Base-by-base conservation (phyloP, 2,113 vertebrate genomes). In the Rynchops niger region DNA sequence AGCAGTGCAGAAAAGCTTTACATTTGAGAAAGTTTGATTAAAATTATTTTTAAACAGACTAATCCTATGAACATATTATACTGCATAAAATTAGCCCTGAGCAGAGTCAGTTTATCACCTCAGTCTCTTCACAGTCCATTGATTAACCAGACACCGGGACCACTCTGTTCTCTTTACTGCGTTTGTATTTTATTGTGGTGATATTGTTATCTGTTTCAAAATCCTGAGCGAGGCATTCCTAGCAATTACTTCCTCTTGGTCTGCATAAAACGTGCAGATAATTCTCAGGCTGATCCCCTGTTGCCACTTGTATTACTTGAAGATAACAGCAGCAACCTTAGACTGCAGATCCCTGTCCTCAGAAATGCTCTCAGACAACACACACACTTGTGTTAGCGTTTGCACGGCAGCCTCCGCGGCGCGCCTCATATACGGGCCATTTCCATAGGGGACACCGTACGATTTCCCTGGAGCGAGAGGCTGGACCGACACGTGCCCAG, bases 1-100 rank as follows among this genome's bases (percentile, higher is more conserved):
- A 97, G 77, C 19, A 50, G 76, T 80, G 95, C 96, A 92, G 95
- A 97, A 97, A 43, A 23, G 45, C 53, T 96, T 94, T 94, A 96
- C 94, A 94, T 97, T 98, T 97, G 40, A 93, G 96, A 69, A 92
- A 97, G 87, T 97, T 98, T 93, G 90, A 97, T 95, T 91, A 67
- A 92, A 96, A 97, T 97, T 95, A 97, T 97, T 98, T 97, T 97
- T 73, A 95, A 98, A 97, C 96, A 95, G 95, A 97, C 97, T 96
- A 72, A 96, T 96, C 90, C 94, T 88, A 92, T 74, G 97, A 98
- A 97, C 95, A 88, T 73, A 96, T 96, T 93, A 80, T 72, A 97
- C 94, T 61, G 92, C 97, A 97, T 96, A 94, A 96, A 98, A 98
- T 97, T 86, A 98, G 98, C 97, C 95, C 95, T 72, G 96, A 97